Percentiles rank a stretch among this genome's conserved stretches.
Evolutionary conservation across 2,113 vertebrate species (phyloP).

Genomic region (Sebastes fasciatus): DNA sequence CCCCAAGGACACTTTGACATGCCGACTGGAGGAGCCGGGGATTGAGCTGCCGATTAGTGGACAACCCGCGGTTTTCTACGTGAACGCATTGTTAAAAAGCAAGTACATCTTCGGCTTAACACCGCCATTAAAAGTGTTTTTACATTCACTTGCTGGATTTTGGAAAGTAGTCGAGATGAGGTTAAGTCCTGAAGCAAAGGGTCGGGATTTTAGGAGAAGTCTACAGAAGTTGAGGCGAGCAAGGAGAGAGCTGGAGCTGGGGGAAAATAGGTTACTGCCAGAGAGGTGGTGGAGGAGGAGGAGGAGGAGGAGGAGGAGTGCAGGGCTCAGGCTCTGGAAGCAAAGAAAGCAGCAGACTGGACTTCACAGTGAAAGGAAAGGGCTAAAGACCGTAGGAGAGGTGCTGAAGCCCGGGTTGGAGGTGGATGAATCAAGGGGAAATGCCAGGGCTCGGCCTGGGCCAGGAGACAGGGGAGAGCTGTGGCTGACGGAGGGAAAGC

Average conservation of each 20-base stretch:
- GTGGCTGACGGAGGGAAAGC: conserved; percentile 35
- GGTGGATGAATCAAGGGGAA: conserved; percentile 6
- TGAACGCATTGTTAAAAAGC: too few relatives aligned
- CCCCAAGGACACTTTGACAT: too few relatives aligned
- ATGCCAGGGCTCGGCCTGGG: conserved; percentile 10
- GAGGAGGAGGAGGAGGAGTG: neutral
- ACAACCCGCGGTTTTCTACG: too few relatives aligned
- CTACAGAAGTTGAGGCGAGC: neutral
- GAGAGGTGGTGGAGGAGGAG: neutral
- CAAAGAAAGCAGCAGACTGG: conserved; percentile 4
- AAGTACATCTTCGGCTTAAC: too few relatives aligned
- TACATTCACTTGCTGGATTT: neutral
- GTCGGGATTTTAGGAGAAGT: neutral
- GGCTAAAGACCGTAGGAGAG: neutral
- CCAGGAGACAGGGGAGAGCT: conserved; percentile 14
- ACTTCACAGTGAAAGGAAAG: neutral
- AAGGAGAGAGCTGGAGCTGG: conserved; percentile 9
- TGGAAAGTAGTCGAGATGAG: neutral
- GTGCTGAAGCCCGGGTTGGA: neutral
- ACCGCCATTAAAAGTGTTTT: neutral
- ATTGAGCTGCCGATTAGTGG: too few relatives aligned
- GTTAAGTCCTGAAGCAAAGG: conserved; percentile 1
- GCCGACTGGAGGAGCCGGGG: too few relatives aligned
- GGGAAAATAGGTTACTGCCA: conserved; percentile 2
- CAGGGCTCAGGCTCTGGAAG: conserved; percentile 3